These are phyloP conservation scores for Melozone crissalis DNA, from an alignment of 2,113 vertebrate species.

Conservation along the genomic window DNA sequence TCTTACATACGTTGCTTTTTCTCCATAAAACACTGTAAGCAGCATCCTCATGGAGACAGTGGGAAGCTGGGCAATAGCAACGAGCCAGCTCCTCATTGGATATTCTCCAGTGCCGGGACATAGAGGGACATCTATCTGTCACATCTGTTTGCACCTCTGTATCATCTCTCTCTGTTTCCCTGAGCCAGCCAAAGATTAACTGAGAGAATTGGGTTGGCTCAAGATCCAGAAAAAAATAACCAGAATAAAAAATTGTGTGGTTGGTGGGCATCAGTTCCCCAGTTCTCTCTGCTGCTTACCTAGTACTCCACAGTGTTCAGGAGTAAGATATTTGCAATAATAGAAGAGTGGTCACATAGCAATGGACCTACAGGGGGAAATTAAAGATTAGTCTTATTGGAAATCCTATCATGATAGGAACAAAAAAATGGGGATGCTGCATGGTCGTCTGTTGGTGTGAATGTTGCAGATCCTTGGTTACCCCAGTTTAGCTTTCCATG, in stretches of 20 bases:
- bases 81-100: neutral
- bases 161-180: neutral
- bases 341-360: neutral
- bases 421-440: neutral
- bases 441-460: neutral
- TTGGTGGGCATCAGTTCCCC: neutral
- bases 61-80: neutral
- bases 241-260: neutral
- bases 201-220: neutral
- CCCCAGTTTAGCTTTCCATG: neutral
- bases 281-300: neutral
- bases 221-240: neutral
- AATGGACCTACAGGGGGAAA: neutral
- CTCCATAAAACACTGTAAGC: neutral
- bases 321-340: neutral
- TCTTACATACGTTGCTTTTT: neutral
- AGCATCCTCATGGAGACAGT: neutral
- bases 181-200: too few relatives aligned
- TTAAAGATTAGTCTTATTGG: neutral
- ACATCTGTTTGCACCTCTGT: neutral
- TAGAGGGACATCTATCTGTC: neutral
- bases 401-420: neutral
- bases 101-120: accelerated
- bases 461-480: neutral
- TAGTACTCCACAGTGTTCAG: neutral